Base-by-base conservation (phyloP, 2,888 invertebrate genomes). In the Temnothorax unifasciatus region DNA sequence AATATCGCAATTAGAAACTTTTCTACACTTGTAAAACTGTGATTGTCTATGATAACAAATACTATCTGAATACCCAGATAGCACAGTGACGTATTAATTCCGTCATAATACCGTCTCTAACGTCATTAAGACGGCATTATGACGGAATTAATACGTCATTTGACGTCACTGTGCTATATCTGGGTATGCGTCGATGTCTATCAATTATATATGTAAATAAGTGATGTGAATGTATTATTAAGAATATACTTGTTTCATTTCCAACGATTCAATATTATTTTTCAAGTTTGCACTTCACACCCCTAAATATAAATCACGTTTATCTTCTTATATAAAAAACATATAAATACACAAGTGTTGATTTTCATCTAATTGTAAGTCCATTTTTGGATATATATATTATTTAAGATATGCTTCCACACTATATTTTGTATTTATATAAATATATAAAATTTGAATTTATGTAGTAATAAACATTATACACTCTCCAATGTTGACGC, bases 21-120 rank as follows among this genome's bases (percentile, higher is more conserved):
- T 89, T 89, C 85, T 89, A 89, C 85, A 85, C 84, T 88, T 88
- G 83, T 88, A 89, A 89, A 85, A 85, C 88, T 88, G 88, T 88
- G 85, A 88, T 88, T 85, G 84, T 86, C 82, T 88, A 86, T 66
- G 77, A 84, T 88, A 85, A 84, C 83, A 85, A 63, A 85, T 75
- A 73, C 52, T 87, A 85, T 81, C 64, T 59, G 76, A 59, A 85
- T 85, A 25, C 25, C 25, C 25, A 2, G 2, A 25, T 25, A 25
- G 25, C 25, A 25, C 25, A 25, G 25, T 25, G 25, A 25, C 25
- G 25, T 25, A 25, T 25, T 25, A 25, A 25, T 25, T 25, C 2
- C 25, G 2, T 25, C 25, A 25, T 25, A 25, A 25, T 25, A 2
- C 25, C 25, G 25, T 25, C 25, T 25, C 25, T 25, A 25, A 25